Percentiles rank a stretch among this genome's conserved stretches.
These are phyloP conservation scores for Cariama cristata DNA, from an alignment of 2,113 vertebrate species.

Conservation along the genomic window DNA sequence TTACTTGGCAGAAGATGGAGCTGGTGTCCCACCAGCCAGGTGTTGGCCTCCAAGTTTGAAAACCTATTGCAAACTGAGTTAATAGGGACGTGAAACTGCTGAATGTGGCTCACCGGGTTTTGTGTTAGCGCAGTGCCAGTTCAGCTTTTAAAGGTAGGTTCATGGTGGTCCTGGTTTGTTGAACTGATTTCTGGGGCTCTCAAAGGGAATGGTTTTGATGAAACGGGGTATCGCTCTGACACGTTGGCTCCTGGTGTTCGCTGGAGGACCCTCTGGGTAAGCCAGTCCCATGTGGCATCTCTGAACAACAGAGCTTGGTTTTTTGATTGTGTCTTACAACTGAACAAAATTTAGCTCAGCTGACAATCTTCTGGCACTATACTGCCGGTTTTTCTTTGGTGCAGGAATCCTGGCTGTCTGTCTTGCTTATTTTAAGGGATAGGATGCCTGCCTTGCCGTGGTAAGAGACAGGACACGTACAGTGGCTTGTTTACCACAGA, in stretches of 20 bases:
- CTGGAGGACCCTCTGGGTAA: too few relatives aligned
- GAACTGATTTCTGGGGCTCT: neutral
- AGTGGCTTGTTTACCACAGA: neutral
- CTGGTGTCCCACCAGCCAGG: neutral
- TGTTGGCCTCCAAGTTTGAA: neutral
- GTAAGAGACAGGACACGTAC: neutral
- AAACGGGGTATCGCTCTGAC: accelerated
- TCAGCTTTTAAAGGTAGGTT: neutral
- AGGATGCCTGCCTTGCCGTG: accelerated
- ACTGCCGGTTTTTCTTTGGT: neutral
- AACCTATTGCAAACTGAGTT: neutral
- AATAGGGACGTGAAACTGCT: neutral
- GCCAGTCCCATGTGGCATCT: accelerated
- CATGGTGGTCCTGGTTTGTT: neutral
- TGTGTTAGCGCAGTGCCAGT: neutral
- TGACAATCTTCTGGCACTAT: neutral
- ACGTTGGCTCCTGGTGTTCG: accelerated
- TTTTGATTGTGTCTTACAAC: neutral
- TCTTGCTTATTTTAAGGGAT: neutral
- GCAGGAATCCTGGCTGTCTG: neutral
- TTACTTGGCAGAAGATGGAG: neutral
- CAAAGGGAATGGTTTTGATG: neutral
- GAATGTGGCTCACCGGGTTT: neutral
- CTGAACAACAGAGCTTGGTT: neutral
- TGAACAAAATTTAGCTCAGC: neutral